Evolutionary conservation across 2,113 vertebrate species (phyloP), one percentile per base, ranked within the genome.

Genomic region (Chroicocephalus ridibundus): DNA sequence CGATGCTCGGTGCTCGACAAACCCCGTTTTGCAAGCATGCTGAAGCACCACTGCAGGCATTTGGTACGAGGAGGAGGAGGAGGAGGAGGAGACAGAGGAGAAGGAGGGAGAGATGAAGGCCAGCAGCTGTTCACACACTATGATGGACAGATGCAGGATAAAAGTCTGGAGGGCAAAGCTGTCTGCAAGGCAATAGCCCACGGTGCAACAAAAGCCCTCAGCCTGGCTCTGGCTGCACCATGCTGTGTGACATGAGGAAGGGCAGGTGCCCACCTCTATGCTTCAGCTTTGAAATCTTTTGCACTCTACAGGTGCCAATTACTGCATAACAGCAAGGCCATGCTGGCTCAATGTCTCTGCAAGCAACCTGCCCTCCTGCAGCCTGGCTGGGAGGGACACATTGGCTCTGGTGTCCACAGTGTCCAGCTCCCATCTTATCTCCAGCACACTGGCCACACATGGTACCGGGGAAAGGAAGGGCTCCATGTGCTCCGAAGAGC

Each of bases 1-100:
- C 0, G 8, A 52, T 22, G 13, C 21, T 51, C 2, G 0, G 21
- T 40, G 80, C 27, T 0, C 1, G 47, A 36, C 12, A 21, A 80
- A 36, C 5, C 11, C 21, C 31, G 5, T 75, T 82, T 36, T 61
- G 27, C 40, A 68, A 40, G 42, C 1, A 2, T 17, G 40, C n/a
- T 47, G 55, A n/a, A 82, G 46, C 25, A 7, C 16, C 4, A 4
- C 57, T 62, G 62, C 20, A 38, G 51, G 15, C 4, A 3, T 40
- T 65, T 26, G 42, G 46, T 29, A 34, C 2, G n/a, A 64, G 38
- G 31, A 77, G 47, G 27, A 71, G 25, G 40, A 40, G 11, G 51
- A 57, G 20, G 12, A 44, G 8, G 4, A 64, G 38, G 15, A 70
- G 32, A 15, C 8, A 15, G 15, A 61, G 64, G 27, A 93, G 19